Percentiles rank a stretch among this genome's conserved stretches.
These are phyloP conservation scores for Dufourea novaeangliae DNA, from an alignment of 1,140 invertebrate genomes.

Conservation along the genomic window DNA sequence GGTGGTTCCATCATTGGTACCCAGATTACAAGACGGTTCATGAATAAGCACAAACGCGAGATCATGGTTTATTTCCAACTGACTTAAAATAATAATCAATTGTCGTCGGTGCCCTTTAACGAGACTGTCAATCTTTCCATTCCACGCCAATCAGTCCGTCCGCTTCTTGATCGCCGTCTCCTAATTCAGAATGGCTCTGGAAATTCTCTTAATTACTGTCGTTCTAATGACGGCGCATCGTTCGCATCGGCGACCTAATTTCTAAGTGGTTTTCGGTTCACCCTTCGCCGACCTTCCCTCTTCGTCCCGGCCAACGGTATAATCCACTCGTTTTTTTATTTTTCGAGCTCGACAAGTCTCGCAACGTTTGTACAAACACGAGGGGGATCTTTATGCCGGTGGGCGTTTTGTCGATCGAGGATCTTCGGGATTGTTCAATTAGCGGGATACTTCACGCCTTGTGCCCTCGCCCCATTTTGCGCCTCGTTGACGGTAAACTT, in stretches of 20 bases:
- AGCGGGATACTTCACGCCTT: slow-evolving; percentile 11
- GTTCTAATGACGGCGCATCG: slow-evolving; percentile 44
- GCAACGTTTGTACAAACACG: not conserved
- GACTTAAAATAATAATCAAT: slow-evolving; percentile 2
- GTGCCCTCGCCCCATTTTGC: slow-evolving; percentile 13
- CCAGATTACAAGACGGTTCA: too few relatives aligned
- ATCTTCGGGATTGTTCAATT: slow-evolving; percentile 6
- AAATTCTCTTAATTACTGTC: slow-evolving; percentile 44
- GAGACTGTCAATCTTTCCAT: slow-evolving; percentile 7
- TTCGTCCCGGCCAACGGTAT: not conserved
- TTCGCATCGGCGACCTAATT: slow-evolving; percentile 44
- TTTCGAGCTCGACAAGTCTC: not conserved
- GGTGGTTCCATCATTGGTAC: too few relatives aligned
- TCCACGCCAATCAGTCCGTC: slow-evolving; percentile 16
- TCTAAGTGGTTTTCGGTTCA: slow-evolving; percentile 19
- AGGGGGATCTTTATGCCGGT: not conserved
- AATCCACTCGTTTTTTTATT: slow-evolving; percentile 6
- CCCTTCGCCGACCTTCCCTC: not conserved
- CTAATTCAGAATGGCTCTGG: slow-evolving; percentile 10
- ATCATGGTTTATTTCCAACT: too few relatives aligned
- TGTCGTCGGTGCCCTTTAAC: not conserved
- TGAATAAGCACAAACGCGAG: too few relatives aligned
- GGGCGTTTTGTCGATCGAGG: not conserved
- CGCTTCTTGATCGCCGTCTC: slow-evolving; percentile 23
- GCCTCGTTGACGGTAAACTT: not conserved